These are phyloP conservation scores for Myripristis murdjan DNA, from an alignment of 2,797 vertebrate genomes.

Conservation along the genomic window DNA sequence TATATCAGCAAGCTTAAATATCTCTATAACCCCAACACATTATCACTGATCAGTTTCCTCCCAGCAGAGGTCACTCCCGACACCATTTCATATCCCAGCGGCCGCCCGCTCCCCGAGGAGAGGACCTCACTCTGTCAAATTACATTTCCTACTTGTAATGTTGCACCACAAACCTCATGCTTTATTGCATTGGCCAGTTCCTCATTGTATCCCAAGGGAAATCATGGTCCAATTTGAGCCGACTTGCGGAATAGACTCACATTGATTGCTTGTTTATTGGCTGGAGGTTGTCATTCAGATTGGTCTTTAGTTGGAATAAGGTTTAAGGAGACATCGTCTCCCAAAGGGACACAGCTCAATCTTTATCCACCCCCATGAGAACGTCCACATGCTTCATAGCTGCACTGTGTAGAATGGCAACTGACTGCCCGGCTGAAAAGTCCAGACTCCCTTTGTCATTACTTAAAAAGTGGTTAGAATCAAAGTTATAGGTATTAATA, in stretches of 20 bases:
- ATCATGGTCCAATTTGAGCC: slow-evolving; percentile 65
- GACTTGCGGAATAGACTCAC: slow-evolving; percentile 44
- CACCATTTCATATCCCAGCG: slow-evolving; percentile 21
- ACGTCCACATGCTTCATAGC: slow-evolving; percentile 11
- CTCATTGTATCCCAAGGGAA: slow-evolving; percentile 61
- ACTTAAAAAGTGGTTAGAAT: not conserved
- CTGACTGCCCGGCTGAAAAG: not conserved
- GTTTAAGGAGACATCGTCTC: slow-evolving; percentile 57
- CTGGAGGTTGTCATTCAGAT: slow-evolving; percentile 72
- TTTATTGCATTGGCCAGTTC: slow-evolving; percentile 55
- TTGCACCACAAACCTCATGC: slow-evolving; percentile 43
- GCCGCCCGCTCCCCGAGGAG: slow-evolving; percentile 29
- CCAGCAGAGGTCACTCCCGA: slow-evolving; percentile 61
- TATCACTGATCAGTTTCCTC: not conserved
- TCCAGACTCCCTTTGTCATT: not conserved
- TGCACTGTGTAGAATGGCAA: not conserved
- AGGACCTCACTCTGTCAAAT: slow-evolving; percentile 62
- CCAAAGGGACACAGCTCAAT: slow-evolving; percentile 54
- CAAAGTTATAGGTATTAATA: not conserved
- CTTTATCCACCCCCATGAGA: slow-evolving; percentile 35
- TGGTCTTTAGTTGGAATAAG: slow-evolving; percentile 47
- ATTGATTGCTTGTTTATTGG: slow-evolving; percentile 77
- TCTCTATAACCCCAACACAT: not conserved
- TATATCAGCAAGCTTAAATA: not conserved
- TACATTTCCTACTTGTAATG: slow-evolving; percentile 72